Percentiles rank a stretch among this genome's conserved stretches.
phyloP scores from a whole-genome alignment of 1,140 invertebrate species.

The Chironomus striatipennis region DNA sequence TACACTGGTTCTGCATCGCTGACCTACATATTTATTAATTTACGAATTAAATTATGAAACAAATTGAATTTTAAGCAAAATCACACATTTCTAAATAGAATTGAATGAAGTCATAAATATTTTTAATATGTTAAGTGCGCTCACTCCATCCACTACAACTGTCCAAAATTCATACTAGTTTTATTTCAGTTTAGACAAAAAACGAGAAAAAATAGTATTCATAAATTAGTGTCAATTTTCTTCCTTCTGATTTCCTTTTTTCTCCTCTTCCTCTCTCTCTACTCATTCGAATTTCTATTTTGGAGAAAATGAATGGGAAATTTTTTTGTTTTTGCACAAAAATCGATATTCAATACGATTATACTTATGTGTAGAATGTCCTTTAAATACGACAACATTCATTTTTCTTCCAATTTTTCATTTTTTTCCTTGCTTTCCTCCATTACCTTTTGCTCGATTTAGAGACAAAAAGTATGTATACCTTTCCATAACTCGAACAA shows the following conservation, averaged over 20 bases:
- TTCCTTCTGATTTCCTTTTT: not conserved
- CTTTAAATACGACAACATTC: constrained; percentile 1
- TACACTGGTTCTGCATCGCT: too few relatives aligned
- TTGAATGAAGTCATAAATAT: too few relatives aligned
- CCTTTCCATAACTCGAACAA: not conserved
- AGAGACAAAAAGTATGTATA: too few relatives aligned
- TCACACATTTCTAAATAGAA: too few relatives aligned
- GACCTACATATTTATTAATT: too few relatives aligned
- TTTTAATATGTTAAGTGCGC: too few relatives aligned
- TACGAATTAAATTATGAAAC: too few relatives aligned
- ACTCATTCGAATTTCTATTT: not conserved
- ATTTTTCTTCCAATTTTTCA: constrained; percentile 9
- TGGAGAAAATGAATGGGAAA: not conserved
- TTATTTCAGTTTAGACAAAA: too few relatives aligned
- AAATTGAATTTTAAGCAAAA: too few relatives aligned
- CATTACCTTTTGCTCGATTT: not conserved
- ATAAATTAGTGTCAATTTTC: constrained; percentile 9
- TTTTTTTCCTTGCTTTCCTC: not conserved
- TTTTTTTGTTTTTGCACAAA: not conserved
- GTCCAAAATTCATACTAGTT: too few relatives aligned
- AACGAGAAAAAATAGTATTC: not conserved
- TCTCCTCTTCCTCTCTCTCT: not conserved
- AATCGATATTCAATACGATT: constrained; percentile 2
- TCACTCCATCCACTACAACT: too few relatives aligned
- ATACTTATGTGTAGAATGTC: not conserved